These are phyloP conservation scores for Cynopterus sphinx DNA, from an alignment of 2,797 vertebrate species.

Conservation along the genomic window DNA sequence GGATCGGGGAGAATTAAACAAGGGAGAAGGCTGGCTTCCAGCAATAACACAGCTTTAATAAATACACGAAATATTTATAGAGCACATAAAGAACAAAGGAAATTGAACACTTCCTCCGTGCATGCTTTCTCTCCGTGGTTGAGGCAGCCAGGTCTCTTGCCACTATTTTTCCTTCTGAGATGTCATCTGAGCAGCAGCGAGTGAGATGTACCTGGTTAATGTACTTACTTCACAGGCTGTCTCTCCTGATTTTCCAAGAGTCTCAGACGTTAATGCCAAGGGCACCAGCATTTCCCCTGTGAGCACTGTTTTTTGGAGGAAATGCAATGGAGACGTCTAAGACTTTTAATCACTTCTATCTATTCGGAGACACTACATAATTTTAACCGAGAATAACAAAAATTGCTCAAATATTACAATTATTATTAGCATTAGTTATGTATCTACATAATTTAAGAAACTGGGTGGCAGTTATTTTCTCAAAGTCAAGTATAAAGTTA, in stretches of 20 bases:
- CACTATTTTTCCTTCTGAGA: not conserved
- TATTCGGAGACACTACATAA: not conserved
- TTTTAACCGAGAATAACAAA: not conserved
- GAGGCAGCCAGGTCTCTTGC: conserved; percentile 36
- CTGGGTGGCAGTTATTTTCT: not conserved
- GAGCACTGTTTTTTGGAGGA: not conserved
- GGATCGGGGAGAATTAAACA: conserved; percentile 80
- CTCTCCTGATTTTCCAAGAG: not conserved
- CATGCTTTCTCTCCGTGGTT: conserved; percentile 63
- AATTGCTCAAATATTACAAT: not conserved
- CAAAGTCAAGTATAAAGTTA: not conserved
- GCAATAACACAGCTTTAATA: conserved; percentile 84
- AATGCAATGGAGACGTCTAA: not conserved
- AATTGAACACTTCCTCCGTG: conserved; percentile 79
- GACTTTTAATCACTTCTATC: not conserved
- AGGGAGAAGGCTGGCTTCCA: conserved; percentile 83
- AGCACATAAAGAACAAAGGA: conserved; percentile 83
- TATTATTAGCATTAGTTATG: not conserved
- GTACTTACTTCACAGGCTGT: not conserved
- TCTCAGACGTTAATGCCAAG: not conserved
- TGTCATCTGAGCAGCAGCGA: not conserved
- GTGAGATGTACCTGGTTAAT: not conserved
- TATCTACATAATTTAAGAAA: not conserved
- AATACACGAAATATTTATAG: conserved; percentile 85
- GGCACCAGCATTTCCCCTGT: not conserved